Conservation (phyloP, 2,797 vertebrate species). For the Bovichtus diacanthus region DNA sequence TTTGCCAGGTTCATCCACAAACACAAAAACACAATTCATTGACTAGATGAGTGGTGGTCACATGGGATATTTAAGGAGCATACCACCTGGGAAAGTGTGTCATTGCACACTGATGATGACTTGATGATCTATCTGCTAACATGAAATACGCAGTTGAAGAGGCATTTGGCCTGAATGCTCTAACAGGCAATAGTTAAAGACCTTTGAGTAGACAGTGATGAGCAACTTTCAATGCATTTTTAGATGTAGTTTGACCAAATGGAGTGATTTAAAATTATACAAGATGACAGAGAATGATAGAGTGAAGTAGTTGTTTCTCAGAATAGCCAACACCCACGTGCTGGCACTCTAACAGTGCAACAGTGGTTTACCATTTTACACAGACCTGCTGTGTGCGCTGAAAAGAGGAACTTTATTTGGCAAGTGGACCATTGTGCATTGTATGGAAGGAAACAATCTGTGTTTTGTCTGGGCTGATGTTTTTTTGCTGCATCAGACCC, state of each 20-base stretch:
- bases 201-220: background rate
- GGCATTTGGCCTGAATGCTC: background rate
- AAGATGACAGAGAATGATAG: conserved; percentile 11
- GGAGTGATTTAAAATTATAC: conserved; percentile 9
- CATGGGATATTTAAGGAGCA: background rate
- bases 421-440: conserved; percentile 59
- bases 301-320: conserved; percentile 4
- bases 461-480: conserved; percentile 60
- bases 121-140: too few species aligned
- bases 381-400: conserved; percentile 51
- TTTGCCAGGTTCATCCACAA: background rate
- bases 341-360: conserved; percentile 14
- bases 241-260: background rate
- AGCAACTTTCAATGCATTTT: background rate
- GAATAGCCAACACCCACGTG: conserved; percentile 30
- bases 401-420: conserved; percentile 46
- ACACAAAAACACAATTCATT: background rate
- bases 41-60: background rate
- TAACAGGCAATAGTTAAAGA: background rate
- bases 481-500: conserved; percentile 40
- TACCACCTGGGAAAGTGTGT: background rate
- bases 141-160: background rate
- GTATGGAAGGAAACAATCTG: conserved; percentile 79
- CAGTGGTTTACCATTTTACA: conserved; percentile 38
- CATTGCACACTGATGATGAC: too few species aligned